Percentiles rank a stretch among this genome's conserved stretches.
phyloP scores from a whole-genome alignment of 2,113 vertebrate genomes.

The Myodes glareolus region DNA sequence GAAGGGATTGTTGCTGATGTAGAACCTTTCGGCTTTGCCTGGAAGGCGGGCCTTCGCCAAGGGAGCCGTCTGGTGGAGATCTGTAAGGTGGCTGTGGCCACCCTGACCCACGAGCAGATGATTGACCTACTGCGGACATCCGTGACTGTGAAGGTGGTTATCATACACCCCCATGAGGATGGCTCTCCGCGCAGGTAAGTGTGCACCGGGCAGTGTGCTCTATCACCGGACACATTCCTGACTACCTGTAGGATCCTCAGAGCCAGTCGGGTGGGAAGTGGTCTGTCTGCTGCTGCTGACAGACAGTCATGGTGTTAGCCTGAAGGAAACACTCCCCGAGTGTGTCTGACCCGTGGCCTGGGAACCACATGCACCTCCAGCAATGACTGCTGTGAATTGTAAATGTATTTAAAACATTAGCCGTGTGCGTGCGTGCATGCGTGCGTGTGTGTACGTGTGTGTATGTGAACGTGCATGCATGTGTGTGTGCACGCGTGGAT shows the following conservation, averaged over 20 bases:
- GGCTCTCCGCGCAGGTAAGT: slow-evolving; percentile 94
- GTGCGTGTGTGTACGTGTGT: too few relatives aligned
- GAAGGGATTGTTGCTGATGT: slow-evolving; percentile 98
- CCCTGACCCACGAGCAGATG: slow-evolving; percentile 98
- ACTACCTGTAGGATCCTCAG: background rate
- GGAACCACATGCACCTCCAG: background rate
- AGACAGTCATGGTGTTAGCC: background rate
- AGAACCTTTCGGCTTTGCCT: slow-evolving; percentile 97
- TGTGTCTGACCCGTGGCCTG: background rate
- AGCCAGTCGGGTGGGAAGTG: background rate
- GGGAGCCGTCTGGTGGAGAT: slow-evolving; percentile 98
- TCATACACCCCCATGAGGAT: slow-evolving; percentile 96
- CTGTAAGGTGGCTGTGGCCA: slow-evolving; percentile 97
- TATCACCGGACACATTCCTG: fast-evolving
- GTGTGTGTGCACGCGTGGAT: too few relatives aligned
- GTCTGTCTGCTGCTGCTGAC: background rate
- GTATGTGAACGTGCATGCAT: too few relatives aligned
- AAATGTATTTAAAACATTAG: background rate
- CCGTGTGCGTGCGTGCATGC: too few relatives aligned
- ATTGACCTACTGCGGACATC: slow-evolving; percentile 97
- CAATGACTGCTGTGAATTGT: background rate
- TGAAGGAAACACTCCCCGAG: background rate
- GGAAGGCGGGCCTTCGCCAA: slow-evolving; percentile 96
- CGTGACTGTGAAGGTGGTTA: slow-evolving; percentile 94
- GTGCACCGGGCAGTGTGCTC: background rate